Base-by-base conservation (phyloP, 2,113 vertebrate genomes). In the Aplodontia rufa region DNA sequence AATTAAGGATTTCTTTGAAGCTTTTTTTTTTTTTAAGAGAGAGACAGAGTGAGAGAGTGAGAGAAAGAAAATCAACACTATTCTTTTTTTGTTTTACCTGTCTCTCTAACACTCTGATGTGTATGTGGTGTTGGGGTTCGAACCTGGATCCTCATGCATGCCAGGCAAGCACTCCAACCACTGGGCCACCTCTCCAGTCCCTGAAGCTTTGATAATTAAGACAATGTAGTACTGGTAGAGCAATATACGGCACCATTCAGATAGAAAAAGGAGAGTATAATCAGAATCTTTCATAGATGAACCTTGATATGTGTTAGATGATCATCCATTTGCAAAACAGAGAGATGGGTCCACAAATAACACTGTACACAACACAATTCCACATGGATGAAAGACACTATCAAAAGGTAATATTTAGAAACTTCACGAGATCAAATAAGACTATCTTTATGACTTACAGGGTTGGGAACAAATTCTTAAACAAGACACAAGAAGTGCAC, bases 391-490 rank as follows among this genome's bases (percentile, higher is more conserved):
- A 84, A 68, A 47, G 30, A 28, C 1, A 10, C 53, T 58, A 28
- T 6, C 78, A 42, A 89, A 91, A 76, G 20, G 37, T 6, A 95
- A 86, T 60, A 53, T 86, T 80, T n/a, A 62, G 55, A 92, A 76
- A 20, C 19, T 86, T 51, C 79, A 68, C 71, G 84, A 68, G 30
- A 80, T 53, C 9, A 69, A 20, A 53, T 19, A 4, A 35, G 42
- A 86, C 32, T 85, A 85, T n/a, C 28, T 83, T 78, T 66, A 72
- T 78, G 35, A 66, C 20, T 86, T 82, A 28, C 40, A 58, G 49
- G n/a, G 14, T 76, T 84, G 42, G 72, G 72, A 66, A 91, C 66
- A 12, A 74, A 37, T 93, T 84, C 69, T 94, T 66, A 96, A 71
- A 83, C 17, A 53, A 89, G 58, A 89, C 1, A 1, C 47, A 68